Evolutionary conservation across 2,797 vertebrate species (phyloP).

Genomic region (Podarcis siculus): DNA sequence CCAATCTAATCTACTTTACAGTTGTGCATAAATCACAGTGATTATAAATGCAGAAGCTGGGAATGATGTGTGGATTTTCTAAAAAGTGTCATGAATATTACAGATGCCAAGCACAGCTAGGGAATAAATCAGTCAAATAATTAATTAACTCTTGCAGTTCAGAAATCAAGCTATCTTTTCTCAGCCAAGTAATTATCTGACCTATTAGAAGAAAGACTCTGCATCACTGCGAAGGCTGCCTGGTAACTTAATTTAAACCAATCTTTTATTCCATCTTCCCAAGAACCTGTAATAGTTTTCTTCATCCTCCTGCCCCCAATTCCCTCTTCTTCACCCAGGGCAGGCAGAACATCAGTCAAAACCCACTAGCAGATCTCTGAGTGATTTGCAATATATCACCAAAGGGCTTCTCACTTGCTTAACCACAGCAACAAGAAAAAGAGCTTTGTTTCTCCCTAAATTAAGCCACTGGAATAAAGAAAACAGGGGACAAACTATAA

Average conservation of each 20-base stretch:
- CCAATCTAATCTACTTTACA: conserved; percentile 62
- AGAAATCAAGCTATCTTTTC: conserved; percentile 29
- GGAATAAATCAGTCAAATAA: conserved; percentile 26
- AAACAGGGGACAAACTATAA: not conserved
- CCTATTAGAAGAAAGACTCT: not conserved
- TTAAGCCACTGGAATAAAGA: not conserved
- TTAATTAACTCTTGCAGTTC: conserved; percentile 13
- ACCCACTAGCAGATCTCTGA: not conserved
- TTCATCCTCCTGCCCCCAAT: not conserved
- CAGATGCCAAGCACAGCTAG: not conserved
- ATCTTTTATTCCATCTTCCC: no score
- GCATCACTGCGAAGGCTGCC: not conserved
- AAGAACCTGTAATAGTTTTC: not conserved
- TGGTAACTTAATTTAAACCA: not conserved
- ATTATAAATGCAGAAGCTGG: conserved; percentile 61
- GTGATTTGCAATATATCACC: not conserved
- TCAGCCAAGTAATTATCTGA: conserved; percentile 16
- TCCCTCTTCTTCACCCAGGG: not conserved
- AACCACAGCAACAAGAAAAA: not conserved
- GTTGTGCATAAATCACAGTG: conserved; percentile 51
- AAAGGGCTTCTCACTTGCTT: not conserved
- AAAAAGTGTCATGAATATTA: conserved; percentile 35
- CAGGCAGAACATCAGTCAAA: not conserved
- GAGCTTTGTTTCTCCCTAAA: not conserved
- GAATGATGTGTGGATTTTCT: conserved; percentile 42